Evolutionary conservation across 92 coral and sea anemone species (phyloP).

Genomic region (Epizoanthus stellaris): DNA sequence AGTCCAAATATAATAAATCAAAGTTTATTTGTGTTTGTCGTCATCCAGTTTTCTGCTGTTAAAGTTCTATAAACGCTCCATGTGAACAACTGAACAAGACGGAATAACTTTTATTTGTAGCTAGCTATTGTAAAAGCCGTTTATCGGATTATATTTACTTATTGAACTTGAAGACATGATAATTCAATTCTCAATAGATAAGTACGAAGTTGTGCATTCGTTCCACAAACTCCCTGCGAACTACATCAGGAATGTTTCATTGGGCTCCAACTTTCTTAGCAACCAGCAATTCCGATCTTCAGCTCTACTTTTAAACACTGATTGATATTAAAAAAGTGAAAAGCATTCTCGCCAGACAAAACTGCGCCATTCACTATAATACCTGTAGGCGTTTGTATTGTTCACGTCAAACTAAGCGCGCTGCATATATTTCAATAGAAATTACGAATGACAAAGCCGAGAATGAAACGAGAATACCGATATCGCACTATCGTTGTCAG

Average conservation of each 20-base stretch:
- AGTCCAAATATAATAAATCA: no score
- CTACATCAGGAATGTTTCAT: background rate
- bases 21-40: no score
- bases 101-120: no score
- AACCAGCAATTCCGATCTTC: background rate
- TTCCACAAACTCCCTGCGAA: background rate
- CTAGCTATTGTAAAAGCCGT: no score
- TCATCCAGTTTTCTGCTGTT: no score
- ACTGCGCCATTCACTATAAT: background rate
- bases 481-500: background rate
- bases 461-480: no score
- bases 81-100: no score
- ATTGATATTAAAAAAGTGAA: background rate
- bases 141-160: no score
- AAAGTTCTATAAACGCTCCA: no score
- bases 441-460: background rate
- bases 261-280: background rate
- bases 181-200: background rate
- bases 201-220: background rate
- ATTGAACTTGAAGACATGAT: background rate
- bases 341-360: background rate
- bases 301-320: background rate
- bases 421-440: conserved; percentile 30
- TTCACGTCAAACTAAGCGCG: background rate
- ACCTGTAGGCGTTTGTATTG: conserved; percentile 5